Evolutionary conservation across 2,113 vertebrate species (phyloP), one percentile per base, ranked within the genome.

Genomic region (Anoura caudifer): DNA sequence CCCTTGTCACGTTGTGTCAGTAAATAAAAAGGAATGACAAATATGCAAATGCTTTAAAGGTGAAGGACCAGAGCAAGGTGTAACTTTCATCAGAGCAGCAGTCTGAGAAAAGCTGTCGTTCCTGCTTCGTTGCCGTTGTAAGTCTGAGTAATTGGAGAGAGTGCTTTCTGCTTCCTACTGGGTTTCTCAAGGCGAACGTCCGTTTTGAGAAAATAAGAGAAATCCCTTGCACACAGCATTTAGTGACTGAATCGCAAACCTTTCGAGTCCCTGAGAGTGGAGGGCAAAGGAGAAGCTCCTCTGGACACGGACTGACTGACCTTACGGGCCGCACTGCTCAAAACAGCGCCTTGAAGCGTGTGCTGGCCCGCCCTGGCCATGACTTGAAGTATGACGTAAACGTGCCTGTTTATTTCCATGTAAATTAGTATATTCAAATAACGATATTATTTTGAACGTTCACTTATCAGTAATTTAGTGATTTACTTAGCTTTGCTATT

Each of bases 371-470:
- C 31, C 17, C 17, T 47, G 45, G 36, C 41, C 12, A 20, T 6
- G 17, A 10, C 63, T 65, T 33, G 11, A 24, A 24, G 41, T 45
- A 1, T 19, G 16, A 5, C 16, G 2, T 33, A 38, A 50, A 26
- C 54, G 17, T 24, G 1, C 41, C 0, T 41, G 7, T 24, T 59
- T 33, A 43, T 38, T 52, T 61, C 67, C 65, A 24, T 9, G 4
- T 24, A 19, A 38, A 38, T 26, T 36, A 50, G 19, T 65, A 10
- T 50, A 28, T 43, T 17, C 65, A 63, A 67, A 50, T 28, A 15
- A 84, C 50, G 52, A 61, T 73, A 19, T 9, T 91, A 65, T 26
- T 87, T 82, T 72, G 43, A 79, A 50, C 79, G 17, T 86, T 77
- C 13, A 81, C 65, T 90, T 84, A 56, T 77, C 47, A 87, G 31